Base-by-base conservation (phyloP, 2,113 vertebrate genomes). In the Dipodomys spectabilis region DNA sequence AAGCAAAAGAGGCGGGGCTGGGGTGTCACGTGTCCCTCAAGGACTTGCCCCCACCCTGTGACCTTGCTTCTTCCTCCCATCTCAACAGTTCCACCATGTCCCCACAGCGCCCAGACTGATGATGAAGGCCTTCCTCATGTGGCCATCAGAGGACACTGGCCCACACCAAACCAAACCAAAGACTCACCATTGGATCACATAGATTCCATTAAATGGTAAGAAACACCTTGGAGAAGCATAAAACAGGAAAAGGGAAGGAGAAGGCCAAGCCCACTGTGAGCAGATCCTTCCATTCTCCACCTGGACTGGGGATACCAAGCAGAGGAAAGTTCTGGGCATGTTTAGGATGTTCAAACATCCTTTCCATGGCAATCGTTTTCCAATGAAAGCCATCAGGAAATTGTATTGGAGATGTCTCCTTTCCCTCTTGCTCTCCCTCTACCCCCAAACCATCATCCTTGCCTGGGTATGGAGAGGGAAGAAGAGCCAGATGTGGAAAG, bases 351-450 rank as follows among this genome's bases (percentile, higher is more conserved):
- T 85, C 86, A 30, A 13, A 32, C 65, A 74, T 68, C 44, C 83
- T 62, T 62, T 45, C 67, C 39, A 25, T 16, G 57, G 30, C 10
- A 53, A 4, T 11, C 22, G 49, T 67, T 94, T 78, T 53, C 28
- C 83, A 81, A 60, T 57, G 25, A 60, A 71, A 73, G 19, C 65
- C 62, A 53, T 53, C 49, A 28, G 39, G 12, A 77, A 49, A 25
- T 60, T 25, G 2, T 8, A 7, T 53, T 9, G 62, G 22, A 23
- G 35, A 12, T 1, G 16, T 12, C 0, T 74, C 62, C 75, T 68
- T 32, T 23, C 25, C 18, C 11, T 45, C 78, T 23, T 3, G 0
- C 5, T 1, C 5, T 4, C 60, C 64, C 62, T 71, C 57, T 5
- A 10, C 11, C 32, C 68, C 49, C 49, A 49, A 49, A 49, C 49